These are phyloP conservation scores for Leptopilina drosophilae DNA, from an alignment of 2,888 invertebrate genomes.

Conservation along the genomic window DNA sequence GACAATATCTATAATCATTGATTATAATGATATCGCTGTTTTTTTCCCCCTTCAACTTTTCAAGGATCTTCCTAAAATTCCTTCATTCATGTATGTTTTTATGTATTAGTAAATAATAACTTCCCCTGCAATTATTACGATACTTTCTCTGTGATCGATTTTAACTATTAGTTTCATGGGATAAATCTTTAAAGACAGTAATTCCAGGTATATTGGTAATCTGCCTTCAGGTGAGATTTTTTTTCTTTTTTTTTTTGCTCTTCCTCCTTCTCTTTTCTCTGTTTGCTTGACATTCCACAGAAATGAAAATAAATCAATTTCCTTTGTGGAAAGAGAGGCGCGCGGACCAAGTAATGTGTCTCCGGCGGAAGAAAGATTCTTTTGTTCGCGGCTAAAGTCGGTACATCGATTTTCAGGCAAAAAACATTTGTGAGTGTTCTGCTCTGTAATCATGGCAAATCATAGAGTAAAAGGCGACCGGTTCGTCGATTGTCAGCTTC, in stretches of 20 bases:
- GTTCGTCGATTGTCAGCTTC: conserved; percentile 60
- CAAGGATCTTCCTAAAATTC: conserved; percentile 13
- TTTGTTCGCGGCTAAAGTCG: conserved; percentile 39
- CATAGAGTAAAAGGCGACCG: conserved; percentile 59
- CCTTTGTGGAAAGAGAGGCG: conserved; percentile 36
- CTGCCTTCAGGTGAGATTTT: too few relatives aligned
- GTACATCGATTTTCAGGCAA: conserved; percentile 51
- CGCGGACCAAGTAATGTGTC: conserved; percentile 39
- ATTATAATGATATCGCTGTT: too few relatives aligned
- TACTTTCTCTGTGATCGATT: conserved; percentile 7
- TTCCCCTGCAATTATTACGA: not conserved
- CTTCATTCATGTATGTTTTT: not conserved
- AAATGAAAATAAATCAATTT: conserved; percentile 46
- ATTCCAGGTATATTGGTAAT: conserved; percentile 4
- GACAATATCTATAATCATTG: too few relatives aligned
- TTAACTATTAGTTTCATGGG: not conserved
- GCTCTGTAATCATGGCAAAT: conserved; percentile 66
- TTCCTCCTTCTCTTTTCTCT: not conserved
- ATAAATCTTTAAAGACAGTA: not conserved
- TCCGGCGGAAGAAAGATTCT: conserved; percentile 51
- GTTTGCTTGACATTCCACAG: conserved; percentile 21
- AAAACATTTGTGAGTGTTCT: conserved; percentile 53
- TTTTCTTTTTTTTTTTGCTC: not conserved
- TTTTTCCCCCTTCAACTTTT: not conserved
- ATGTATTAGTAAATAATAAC: not conserved